phyloP scores from a whole-genome alignment of 1,140 invertebrate genomes.

The Heliconius nattereri region DNA sequence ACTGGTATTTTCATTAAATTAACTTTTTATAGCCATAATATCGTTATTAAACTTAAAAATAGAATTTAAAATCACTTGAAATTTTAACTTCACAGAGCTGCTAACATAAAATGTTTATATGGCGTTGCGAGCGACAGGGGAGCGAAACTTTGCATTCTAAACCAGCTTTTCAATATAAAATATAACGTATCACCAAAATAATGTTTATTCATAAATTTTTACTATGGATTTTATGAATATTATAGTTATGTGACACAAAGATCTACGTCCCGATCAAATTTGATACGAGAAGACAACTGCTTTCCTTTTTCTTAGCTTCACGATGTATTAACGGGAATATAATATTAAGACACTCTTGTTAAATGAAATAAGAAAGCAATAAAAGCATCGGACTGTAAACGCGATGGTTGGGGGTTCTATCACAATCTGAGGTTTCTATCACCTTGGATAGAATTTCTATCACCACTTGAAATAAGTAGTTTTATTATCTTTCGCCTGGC shows the following conservation, averaged over 20 bases:
- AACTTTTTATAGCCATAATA: neutral
- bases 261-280: too few relatives aligned
- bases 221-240: neutral
- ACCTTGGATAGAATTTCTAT: too few relatives aligned
- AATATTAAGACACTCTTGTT: too few relatives aligned
- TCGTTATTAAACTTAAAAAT: neutral
- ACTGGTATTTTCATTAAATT: neutral
- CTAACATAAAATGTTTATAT: conserved; percentile 20
- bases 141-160: conserved; percentile 18
- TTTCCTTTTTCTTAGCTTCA: too few relatives aligned
- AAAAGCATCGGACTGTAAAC: too few relatives aligned
- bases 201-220: neutral
- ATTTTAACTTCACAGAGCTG: neutral
- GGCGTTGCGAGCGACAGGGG: neutral
- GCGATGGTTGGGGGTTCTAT: too few relatives aligned
- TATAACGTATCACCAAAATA: neutral
- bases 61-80: neutral
- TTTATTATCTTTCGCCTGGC: too few relatives aligned
- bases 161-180: neutral
- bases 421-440: too few relatives aligned
- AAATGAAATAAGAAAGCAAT: too few relatives aligned
- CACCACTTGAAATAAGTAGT: too few relatives aligned
- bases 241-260: neutral
- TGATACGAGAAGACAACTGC: too few relatives aligned
- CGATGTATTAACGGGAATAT: too few relatives aligned